Percentiles rank a stretch among this genome's conserved stretches.
Evolutionary conservation across 2,113 vertebrate species (phyloP).

Genomic region (Choloepus hoffmanni): DNA sequence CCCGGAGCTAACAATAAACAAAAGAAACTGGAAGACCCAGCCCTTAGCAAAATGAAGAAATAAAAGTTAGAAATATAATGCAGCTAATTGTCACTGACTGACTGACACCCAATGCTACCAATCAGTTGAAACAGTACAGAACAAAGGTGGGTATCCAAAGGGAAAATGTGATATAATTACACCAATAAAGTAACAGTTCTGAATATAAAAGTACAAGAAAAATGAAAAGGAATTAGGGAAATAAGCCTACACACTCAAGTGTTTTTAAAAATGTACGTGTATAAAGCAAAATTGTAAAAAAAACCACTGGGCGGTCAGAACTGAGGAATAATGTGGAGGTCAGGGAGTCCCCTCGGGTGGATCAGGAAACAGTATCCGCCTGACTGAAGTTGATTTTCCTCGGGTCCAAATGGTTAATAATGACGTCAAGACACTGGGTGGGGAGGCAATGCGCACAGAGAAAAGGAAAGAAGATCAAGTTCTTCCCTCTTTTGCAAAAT

Average conservation of each 20-base stretch:
- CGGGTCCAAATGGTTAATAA: constrained; percentile 44
- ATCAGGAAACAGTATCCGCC: constrained; percentile 7
- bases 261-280: not conserved
- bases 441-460: not conserved
- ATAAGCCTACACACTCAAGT: not conserved
- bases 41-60: not conserved
- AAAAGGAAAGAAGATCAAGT: not conserved
- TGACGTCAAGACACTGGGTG: constrained; percentile 16
- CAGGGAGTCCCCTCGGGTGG: not conserved
- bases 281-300: not conserved
- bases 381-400: not conserved
- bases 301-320: not conserved
- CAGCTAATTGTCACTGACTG: not conserved
- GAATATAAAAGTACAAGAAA: not conserved
- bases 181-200: not conserved
- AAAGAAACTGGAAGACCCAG: constrained; percentile 42
- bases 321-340: not conserved
- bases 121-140: not conserved
- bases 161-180: not conserved
- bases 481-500: not conserved
- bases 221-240: not conserved
- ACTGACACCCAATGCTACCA: not conserved
- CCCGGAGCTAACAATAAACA: constrained; percentile 29
- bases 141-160: not conserved
- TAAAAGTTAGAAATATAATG: not conserved